Evolutionary conservation across 2,888 invertebrate species (phyloP).

Genomic region (Plagodis pulveraria): DNA sequence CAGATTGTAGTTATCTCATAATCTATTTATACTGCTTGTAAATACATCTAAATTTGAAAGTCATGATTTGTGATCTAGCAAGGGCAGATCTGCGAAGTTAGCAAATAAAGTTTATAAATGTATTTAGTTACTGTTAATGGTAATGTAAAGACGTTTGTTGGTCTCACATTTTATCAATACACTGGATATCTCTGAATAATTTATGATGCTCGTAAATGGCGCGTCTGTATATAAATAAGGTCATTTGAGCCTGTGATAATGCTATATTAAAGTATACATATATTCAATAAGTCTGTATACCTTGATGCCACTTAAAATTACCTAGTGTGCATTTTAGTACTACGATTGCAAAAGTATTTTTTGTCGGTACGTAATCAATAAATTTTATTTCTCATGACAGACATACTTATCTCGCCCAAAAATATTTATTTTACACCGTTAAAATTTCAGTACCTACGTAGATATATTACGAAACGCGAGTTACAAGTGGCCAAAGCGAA

Average conservation of each 20-base stretch:
- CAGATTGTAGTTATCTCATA: no score
- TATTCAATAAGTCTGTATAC: no score
- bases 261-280: no score
- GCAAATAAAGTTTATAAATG: not conserved
- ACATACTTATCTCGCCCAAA: not conserved
- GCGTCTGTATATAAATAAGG: no score
- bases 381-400: conserved; percentile 2
- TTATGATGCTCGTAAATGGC: no score
- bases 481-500: conserved; percentile 38
- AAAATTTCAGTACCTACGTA: conserved; percentile 47
- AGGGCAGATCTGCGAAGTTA: conserved; percentile 2
- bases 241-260: no score
- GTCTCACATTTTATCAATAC: no score
- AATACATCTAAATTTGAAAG: conserved; percentile 11
- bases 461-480: conserved; percentile 17
- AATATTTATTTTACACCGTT: conserved; percentile 32
- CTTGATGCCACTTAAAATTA: no score
- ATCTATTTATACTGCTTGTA: conserved; percentile 14
- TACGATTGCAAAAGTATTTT: no score
- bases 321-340: no score
- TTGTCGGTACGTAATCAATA: not conserved
- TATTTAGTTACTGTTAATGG: not conserved
- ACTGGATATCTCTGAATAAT: no score
- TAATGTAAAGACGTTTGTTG: no score
- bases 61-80: not conserved